phyloP scores from a whole-genome alignment of 2,888 invertebrate species.

The Brachypalpus laphriformis region DNA sequence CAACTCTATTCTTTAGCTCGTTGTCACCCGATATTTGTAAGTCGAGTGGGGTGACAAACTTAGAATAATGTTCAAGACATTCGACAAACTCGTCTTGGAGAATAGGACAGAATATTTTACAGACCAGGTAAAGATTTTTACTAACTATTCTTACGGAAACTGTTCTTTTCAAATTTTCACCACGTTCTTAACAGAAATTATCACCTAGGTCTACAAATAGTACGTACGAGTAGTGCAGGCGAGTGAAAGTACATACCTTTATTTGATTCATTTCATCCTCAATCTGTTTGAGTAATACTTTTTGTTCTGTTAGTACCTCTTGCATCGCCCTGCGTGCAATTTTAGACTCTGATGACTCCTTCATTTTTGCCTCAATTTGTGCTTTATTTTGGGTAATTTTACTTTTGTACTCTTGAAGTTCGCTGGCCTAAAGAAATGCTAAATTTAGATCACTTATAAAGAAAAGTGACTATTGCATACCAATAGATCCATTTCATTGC shows the following conservation, averaged over 20 bases:
- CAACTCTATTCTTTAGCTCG: too few relatives aligned
- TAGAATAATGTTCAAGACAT: too few relatives aligned
- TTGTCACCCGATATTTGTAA: too few relatives aligned
- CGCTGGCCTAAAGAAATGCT: conserved; percentile 78
- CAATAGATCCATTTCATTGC: conserved; percentile 79
- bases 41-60: neutral
- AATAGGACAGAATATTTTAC: too few relatives aligned
- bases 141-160: too few relatives aligned
- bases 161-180: too few relatives aligned
- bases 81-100: too few relatives aligned
- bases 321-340: conserved; percentile 63
- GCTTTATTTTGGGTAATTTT: conserved; percentile 79
- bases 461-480: conserved; percentile 75
- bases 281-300: conserved; percentile 81
- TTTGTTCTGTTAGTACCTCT: conserved; percentile 74
- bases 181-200: too few relatives aligned
- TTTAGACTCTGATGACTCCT: conserved; percentile 75
- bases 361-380: conserved; percentile 79
- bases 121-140: too few relatives aligned
- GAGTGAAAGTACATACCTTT: conserved; percentile 56
- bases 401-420: conserved; percentile 81
- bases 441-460: neutral
- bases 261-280: conserved; percentile 78
- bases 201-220: too few relatives aligned
- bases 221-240: neutral